phyloP scores from a whole-genome alignment of 2,797 vertebrate species.

The Ctenopoma multispine region DNA sequence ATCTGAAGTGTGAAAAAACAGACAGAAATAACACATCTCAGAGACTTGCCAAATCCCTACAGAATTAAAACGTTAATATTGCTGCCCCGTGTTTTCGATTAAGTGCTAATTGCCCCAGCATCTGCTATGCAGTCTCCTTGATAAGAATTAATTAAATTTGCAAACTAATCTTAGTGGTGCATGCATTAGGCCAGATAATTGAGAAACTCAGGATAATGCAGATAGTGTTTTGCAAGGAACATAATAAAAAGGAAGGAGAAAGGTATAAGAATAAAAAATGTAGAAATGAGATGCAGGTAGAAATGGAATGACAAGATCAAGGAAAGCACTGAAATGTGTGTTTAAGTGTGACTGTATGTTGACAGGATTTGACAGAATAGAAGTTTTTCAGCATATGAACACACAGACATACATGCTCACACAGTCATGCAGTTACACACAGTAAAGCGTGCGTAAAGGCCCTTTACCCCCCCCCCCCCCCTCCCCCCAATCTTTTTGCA shows the following conservation, averaged over 20 bases:
- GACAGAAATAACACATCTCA: constrained; percentile 72
- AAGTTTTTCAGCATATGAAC: constrained; percentile 59
- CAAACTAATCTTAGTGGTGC: constrained; percentile 85
- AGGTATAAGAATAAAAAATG: constrained; percentile 17
- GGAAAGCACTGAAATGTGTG: constrained; percentile 47
- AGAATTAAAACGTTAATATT: constrained; percentile 85
- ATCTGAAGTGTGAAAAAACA: constrained; percentile 75
- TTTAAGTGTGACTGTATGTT: constrained; percentile 40
- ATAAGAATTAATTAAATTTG: constrained; percentile 90
- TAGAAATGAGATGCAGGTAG: constrained; percentile 66
- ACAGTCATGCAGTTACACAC: constrained; percentile 23
- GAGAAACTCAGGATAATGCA: constrained; percentile 76
- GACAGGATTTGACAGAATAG: constrained; percentile 63
- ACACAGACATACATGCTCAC: constrained; percentile 25
- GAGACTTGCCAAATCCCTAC: constrained; percentile 76
- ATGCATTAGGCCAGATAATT: constrained; percentile 83
- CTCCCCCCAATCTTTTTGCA: constrained; percentile 37
- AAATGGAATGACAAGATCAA: constrained; percentile 56
- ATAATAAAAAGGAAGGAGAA: constrained; percentile 36
- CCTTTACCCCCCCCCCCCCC: neutral
- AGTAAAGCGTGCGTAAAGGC: constrained; percentile 21
- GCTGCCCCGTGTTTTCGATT: constrained; percentile 85
- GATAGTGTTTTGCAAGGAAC: constrained; percentile 66
- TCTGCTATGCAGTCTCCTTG: constrained; percentile 85
- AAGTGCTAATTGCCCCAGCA: constrained; percentile 86